Base-by-base conservation (phyloP, 2,113 vertebrate species). In the Glaucidium brasilianum region DNA sequence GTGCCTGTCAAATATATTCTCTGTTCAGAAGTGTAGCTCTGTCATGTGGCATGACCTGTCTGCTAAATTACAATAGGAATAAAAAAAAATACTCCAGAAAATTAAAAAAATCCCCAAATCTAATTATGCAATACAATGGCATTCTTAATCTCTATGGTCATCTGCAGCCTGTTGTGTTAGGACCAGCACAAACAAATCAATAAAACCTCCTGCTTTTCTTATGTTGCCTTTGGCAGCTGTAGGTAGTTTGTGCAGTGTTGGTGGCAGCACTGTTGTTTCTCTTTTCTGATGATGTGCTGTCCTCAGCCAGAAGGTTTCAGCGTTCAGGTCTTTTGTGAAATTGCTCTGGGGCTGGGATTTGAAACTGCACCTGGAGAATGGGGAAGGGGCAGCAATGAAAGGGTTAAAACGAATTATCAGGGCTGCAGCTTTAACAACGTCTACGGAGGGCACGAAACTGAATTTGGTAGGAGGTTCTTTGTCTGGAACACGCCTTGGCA, bases 401-500 rank as follows among this genome's bases (percentile, higher is more conserved):
- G 79, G 78, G 97, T 97, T 97, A 97, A 96, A 94, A 25, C 43
- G 76, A 73, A 78, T 83, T 76, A 19, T 93, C 95, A 30, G 62
- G 85, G 85, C 94, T 95, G 95, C 88, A 66, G 94, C 96, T 97
- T 96, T 96, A 91, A 97, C 43, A 62, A 62, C 41, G 27, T 90
- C 15, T 85, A 66, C 73, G 88, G 95, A 96, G 84, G 93, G 91
- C 88, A 96, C 68, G 49, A 94, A 96, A 92, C 69, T 93, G 96
- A 96, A 88, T 96, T 96, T 83, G 93, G 97, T 92, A 97, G 98
- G 97, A 98, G 98, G 97, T 83, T 97, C 96, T 77, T 90, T 68
- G 95, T 39, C 37, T 80, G 97, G 94, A 92, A 96, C 96, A 95
- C 96, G 97, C 97, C 97, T 97, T 93, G 95, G 94, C 97, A 97